Evolutionary conservation across 2,113 vertebrate species (phyloP), one percentile per base, ranked within the genome.

Genomic region (Mugil cephalus): DNA sequence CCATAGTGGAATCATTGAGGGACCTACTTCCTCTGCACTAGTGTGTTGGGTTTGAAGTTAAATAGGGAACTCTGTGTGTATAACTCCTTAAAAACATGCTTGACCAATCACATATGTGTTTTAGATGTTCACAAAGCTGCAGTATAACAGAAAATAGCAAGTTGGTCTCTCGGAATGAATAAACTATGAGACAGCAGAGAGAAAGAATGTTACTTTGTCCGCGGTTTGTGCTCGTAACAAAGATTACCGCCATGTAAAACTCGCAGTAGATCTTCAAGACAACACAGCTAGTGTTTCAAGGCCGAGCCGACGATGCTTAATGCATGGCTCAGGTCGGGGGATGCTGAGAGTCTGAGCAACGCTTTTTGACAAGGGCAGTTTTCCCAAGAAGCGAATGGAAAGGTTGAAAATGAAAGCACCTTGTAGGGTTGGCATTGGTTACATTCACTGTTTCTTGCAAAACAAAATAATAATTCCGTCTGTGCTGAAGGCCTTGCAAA

Each of bases 291-390:
- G 15, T 18, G 43, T 46, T 71, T 75, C 81, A 65, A 74, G 60
- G 53, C 43, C 2, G 5, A 63, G 47, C 35, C 21, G 14, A 74
- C 73, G 60, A 71, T 72, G 8, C 53, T 67, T 76, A 69, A 75
- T 73, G 14, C 8, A 46, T 77, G 61, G n/a, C n/a, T n/a, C n/a
- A n/a, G n/a, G n/a, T n/a, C n/a, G n/a, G n/a, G n/a, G n/a, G n/a
- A 65, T 48, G 2, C n/a, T 63, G 5, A 30, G 14, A 38, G 30
- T 12, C 30, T 47, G 13, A 43, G 17, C 38, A 63, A 63, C 13
- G 46, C 10, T 59, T 67, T 71, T 12, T 54, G 35, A 66, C 15
- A 1, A 8, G 6, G 5, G 21, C 7, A 45, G 11, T 51, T 59
- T 58, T 46, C 5, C 18, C 51, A 42, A 6, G 10, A 63, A 40